Evolutionary conservation across 2,797 vertebrate species (phyloP).

Genomic region (Acanthurus lineatus): DNA sequence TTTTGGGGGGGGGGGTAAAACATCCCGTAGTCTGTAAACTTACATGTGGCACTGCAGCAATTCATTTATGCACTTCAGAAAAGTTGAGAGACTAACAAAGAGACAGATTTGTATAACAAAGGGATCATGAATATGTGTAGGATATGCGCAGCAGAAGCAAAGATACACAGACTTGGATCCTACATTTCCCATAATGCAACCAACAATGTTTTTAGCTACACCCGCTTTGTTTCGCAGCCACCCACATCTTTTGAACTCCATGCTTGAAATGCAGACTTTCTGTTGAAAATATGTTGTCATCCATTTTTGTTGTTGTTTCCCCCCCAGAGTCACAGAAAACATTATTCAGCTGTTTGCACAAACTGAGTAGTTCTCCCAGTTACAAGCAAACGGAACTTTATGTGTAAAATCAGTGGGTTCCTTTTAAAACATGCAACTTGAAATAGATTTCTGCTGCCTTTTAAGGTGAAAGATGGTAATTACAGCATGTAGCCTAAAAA

Average conservation of each 20-base stretch:
- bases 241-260: not conserved
- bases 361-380: not conserved
- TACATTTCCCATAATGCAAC: conserved; percentile 27
- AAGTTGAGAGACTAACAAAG: not conserved
- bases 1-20: not conserved
- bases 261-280: not conserved
- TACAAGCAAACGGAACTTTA: not conserved
- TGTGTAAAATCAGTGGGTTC: not conserved
- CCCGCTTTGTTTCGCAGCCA: not conserved
- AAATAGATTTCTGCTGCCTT: not conserved
- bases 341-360: not conserved
- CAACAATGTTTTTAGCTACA: not conserved
- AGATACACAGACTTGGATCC: not conserved
- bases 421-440: not conserved
- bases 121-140: not conserved
- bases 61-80: not conserved
- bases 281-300: not conserved
- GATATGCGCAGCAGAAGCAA: not conserved
- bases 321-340: not conserved
- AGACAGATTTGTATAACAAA: not conserved
- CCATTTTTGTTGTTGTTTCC: not conserved
- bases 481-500: not conserved
- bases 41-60: conserved; percentile 2
- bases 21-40: not conserved
- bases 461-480: not conserved